Evolutionary conservation across 2,797 vertebrate genomes (phyloP).

Genomic region (Otus scops): DNA sequence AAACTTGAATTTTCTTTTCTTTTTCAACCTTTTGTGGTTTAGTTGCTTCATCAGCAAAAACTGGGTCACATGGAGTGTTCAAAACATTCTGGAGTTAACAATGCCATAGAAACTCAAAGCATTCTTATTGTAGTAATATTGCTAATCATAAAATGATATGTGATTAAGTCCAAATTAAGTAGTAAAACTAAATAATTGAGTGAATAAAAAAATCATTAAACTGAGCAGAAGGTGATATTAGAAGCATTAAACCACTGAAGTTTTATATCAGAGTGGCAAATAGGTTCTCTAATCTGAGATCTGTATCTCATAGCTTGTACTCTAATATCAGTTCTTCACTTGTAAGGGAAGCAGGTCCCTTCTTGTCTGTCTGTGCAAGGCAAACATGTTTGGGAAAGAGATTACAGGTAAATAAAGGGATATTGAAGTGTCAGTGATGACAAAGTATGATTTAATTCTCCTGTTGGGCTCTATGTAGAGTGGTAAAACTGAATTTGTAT

Average conservation of each 20-base stretch:
- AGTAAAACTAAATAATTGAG: slow-evolving; percentile 38
- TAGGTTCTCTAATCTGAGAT: neutral
- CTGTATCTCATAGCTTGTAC: neutral
- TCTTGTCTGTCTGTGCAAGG: slow-evolving; percentile 43
- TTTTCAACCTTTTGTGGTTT: neutral
- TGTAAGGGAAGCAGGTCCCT: neutral
- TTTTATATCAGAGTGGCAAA: slow-evolving; percentile 17
- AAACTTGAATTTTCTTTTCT: neutral
- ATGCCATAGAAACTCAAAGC: neutral
- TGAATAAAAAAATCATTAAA: slow-evolving; percentile 25
- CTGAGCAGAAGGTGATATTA: neutral
- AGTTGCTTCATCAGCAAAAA: neutral
- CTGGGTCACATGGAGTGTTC: neutral
- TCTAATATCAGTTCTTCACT: slow-evolving; percentile 34
- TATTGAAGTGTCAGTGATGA: slow-evolving; percentile 72
- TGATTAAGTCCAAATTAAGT: slow-evolving; percentile 44
- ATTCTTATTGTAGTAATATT: neutral
- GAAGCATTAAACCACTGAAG: neutral
- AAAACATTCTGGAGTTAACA: neutral
- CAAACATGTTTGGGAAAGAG: slow-evolving; percentile 16
- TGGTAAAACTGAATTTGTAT: slow-evolving; percentile 52
- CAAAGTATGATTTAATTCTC: slow-evolving; percentile 60
- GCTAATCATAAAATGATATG: slow-evolving; percentile 25
- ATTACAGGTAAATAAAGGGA: slow-evolving; percentile 70
- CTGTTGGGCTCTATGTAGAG: slow-evolving; percentile 30